Percentiles rank a stretch among this genome's conserved stretches.
These are phyloP conservation scores for Oceanodroma tethys DNA, from an alignment of 2,113 vertebrate genomes.

Conservation along the genomic window DNA sequence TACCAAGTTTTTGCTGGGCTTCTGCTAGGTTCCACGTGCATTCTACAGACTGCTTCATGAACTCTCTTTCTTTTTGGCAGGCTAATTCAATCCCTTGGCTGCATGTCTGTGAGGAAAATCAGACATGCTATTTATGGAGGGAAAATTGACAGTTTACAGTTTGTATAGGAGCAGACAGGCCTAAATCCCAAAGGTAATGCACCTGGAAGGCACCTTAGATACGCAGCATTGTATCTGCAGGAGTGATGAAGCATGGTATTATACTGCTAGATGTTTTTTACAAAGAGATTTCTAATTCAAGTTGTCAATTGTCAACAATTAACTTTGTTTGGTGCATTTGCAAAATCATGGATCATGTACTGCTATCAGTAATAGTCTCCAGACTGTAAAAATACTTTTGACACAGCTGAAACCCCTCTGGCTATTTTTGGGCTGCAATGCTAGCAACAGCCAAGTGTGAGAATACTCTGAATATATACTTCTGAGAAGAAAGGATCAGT, in stretches of 20 bases:
- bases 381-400: not conserved
- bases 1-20: constrained; percentile 92
- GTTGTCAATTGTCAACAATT: no score
- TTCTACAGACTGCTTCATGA: constrained; percentile 87
- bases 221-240: not conserved
- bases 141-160: not conserved
- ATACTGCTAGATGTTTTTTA: not conserved
- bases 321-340: not conserved
- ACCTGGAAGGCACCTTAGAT: not conserved
- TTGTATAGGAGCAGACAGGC: not conserved
- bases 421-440: not conserved
- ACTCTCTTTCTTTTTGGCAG: constrained; percentile 88
- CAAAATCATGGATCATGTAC: not conserved
- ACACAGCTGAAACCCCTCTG: not conserved
- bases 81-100: constrained; percentile 82
- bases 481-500: not conserved
- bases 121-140: not conserved
- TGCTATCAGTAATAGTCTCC: not conserved
- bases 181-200: not conserved
- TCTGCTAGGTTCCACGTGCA: constrained; percentile 93
- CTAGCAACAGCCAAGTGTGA: not conserved
- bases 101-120: constrained; percentile 65
- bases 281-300: not conserved
- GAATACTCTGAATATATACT: not conserved
- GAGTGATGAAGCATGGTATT: not conserved